A percentile compares a stretch with the other conserved stretches of the same genome.
phyloP scores from a whole-genome alignment of 2,113 vertebrate species.

The Mastomys coucha region DNA sequence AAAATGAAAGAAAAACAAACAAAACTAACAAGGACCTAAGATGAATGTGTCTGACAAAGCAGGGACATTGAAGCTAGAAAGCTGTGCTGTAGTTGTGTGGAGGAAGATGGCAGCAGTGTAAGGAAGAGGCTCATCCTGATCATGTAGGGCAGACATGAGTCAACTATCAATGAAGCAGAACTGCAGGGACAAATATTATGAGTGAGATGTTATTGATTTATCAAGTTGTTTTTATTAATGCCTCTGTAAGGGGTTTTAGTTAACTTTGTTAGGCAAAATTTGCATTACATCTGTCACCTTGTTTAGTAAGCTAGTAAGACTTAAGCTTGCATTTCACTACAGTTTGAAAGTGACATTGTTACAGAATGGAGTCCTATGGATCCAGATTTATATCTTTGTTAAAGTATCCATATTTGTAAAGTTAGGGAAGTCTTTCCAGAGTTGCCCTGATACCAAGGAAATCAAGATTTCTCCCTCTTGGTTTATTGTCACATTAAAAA shows the following conservation, averaged over 20 bases:
- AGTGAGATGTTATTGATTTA: not conserved
- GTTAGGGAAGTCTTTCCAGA: not conserved
- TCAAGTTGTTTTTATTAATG: not conserved
- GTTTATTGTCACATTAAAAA: not conserved
- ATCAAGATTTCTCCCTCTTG: too few species aligned
- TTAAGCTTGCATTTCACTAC: not conserved
- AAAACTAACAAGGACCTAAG: not conserved
- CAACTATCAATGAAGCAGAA: not conserved
- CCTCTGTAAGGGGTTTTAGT: not conserved
- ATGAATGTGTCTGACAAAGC: not conserved
- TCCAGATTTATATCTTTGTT: not conserved
- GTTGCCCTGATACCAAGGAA: not conserved
- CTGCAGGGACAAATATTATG: not conserved
- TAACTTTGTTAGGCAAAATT: not conserved
- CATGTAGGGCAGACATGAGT: fast-evolving
- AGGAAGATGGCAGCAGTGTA: not conserved
- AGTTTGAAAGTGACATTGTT: not conserved
- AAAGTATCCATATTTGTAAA: not conserved
- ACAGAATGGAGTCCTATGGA: not conserved
- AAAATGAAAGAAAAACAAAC: not conserved
- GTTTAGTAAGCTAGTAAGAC: not conserved
- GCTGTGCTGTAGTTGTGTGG: fast-evolving
- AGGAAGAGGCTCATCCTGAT: not conserved
- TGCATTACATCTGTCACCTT: not conserved
- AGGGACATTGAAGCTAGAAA: not conserved